Percentiles rank a stretch among this genome's conserved stretches.
These are phyloP conservation scores for Stenchaetothrips biformis DNA, from an alignment of 2,888 invertebrate genomes.

Conservation along the genomic window DNA sequence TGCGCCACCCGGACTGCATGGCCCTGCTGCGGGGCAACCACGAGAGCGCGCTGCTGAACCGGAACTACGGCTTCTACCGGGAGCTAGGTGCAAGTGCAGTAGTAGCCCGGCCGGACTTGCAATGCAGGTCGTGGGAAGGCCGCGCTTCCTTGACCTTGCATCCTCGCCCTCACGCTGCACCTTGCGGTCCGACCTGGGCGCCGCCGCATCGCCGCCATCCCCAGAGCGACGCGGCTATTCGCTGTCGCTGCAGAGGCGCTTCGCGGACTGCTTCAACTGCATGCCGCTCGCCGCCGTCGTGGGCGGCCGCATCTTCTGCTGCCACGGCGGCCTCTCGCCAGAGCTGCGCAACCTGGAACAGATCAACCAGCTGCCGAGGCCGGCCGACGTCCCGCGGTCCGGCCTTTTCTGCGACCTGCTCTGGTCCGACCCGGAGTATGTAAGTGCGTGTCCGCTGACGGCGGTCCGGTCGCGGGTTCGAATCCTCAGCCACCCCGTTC, in stretches of 20 bases:
- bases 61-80: constrained; percentile 28
- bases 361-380: constrained; percentile 53
- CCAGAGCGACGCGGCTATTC: constrained; percentile 51
- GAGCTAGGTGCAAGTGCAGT: constrained; percentile 7
- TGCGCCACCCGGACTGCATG: background rate
- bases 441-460: constrained; percentile 43
- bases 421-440: constrained; percentile 48
- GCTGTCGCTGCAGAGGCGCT: constrained; percentile 61
- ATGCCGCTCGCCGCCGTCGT: constrained; percentile 58
- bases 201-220: background rate
- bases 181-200: no score
- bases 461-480: no score
- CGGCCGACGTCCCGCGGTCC: constrained; percentile 53
- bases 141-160: no score
- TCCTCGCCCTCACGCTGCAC: no score
- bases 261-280: constrained; percentile 59
- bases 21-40: constrained; percentile 29
- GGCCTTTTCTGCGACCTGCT: constrained; percentile 55
- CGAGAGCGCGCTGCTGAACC: constrained; percentile 25
- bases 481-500: no score
- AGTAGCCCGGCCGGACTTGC: no score
- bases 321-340: constrained; percentile 51
- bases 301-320: constrained; percentile 61
- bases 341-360: constrained; percentile 54
- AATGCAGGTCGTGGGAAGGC: no score